These are phyloP conservation scores for Schizaphis graminum DNA, from an alignment of 2,888 invertebrate species.

Conservation along the genomic window DNA sequence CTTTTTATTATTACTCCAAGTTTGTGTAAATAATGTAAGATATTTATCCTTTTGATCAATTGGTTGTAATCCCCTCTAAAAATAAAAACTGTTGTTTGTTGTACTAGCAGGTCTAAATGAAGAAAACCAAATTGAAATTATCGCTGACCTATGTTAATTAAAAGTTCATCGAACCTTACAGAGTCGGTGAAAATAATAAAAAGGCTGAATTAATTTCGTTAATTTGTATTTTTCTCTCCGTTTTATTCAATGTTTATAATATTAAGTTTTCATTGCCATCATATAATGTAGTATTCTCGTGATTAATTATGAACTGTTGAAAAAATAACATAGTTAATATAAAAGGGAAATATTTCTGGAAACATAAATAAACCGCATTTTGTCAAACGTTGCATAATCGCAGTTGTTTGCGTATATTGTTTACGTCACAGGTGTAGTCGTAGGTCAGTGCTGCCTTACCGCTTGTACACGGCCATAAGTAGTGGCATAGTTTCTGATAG, in stretches of 20 bases:
- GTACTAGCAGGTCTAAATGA: neutral
- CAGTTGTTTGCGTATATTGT: too few relatives aligned
- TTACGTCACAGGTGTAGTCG: conserved; percentile 32
- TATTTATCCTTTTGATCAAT: neutral
- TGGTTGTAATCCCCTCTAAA: neutral
- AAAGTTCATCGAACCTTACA: conserved; percentile 47
- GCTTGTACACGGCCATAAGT: neutral
- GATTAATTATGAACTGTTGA: neutral
- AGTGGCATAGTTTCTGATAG: neutral
- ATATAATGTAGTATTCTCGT: neutral
- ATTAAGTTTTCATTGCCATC: conserved; percentile 1
- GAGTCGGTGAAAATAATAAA: conserved; percentile 9
- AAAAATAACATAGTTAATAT: neutral
- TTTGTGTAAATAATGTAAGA: neutral
- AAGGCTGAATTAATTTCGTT: conserved; percentile 1
- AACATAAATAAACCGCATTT: neutral
- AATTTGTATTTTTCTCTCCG: neutral
- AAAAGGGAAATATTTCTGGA: neutral
- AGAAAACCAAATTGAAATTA: conserved; percentile 8
- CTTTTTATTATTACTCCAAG: neutral
- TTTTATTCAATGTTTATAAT: neutral
- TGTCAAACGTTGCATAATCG: neutral
- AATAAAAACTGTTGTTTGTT: neutral
- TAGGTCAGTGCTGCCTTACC: conserved; percentile 28
- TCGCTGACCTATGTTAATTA: neutral